These are phyloP conservation scores for Gallinago solitaria DNA, from an alignment of 2,797 vertebrate species.

Conservation along the genomic window DNA sequence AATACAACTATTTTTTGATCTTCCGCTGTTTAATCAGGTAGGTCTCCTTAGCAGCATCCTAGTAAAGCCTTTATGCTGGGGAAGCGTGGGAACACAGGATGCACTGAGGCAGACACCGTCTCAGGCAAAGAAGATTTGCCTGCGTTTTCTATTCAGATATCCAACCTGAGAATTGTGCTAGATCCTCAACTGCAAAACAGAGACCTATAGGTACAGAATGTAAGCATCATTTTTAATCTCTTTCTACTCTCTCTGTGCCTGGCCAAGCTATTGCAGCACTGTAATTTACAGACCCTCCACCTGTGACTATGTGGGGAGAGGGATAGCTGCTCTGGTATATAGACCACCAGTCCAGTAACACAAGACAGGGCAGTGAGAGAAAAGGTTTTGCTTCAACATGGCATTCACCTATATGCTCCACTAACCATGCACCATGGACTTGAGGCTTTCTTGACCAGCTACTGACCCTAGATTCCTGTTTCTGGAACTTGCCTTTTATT, in stretches of 20 bases:
- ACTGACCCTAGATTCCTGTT: neutral
- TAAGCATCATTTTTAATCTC: neutral
- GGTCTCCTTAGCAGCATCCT: neutral
- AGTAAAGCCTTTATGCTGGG: neutral
- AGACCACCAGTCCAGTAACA: neutral
- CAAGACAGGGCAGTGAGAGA: neutral
- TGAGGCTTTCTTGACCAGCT: neutral
- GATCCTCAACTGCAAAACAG: neutral
- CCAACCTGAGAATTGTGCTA: neutral
- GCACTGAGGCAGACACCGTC: neutral
- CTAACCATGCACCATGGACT: neutral
- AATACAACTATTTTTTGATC: neutral
- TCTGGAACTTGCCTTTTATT: neutral
- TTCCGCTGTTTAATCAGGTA: neutral
- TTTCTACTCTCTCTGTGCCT: neutral
- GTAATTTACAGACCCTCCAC: neutral
- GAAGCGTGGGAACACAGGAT: neutral
- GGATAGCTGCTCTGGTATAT: neutral
- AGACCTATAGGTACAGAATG: neutral
- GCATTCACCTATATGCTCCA: rapidly evolving
- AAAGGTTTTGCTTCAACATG: neutral
- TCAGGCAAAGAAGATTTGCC: neutral
- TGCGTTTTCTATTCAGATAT: neutral
- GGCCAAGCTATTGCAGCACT: neutral
- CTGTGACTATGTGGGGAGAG: neutral